Conservation (phyloP, 1,140 invertebrate genomes). For the Drosophila sp. region DNA sequence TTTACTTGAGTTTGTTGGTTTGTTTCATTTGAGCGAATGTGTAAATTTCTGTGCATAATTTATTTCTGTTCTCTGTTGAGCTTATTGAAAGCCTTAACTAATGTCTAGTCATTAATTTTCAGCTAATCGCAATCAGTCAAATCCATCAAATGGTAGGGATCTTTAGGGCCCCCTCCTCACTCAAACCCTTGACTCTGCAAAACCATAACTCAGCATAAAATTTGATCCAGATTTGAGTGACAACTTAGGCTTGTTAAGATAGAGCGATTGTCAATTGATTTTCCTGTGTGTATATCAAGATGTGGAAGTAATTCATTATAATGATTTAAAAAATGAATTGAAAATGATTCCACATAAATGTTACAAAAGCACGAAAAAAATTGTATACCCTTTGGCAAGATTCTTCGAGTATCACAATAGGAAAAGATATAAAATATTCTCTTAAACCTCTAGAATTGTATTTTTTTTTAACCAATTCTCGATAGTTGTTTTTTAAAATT, state of each 20-base stretch:
- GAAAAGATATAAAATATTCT: no score
- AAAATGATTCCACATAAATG: no score
- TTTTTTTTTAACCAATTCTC: no score
- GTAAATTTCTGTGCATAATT: constrained; percentile 52
- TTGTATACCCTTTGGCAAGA: no score
- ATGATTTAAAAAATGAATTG: neutral
- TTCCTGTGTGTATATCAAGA: neutral
- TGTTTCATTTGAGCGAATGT: constrained; percentile 18
- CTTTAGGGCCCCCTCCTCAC: neutral
- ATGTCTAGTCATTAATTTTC: constrained; percentile 60
- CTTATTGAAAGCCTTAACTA: constrained; percentile 31
- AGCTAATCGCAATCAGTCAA: constrained; percentile 68
- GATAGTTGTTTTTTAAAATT: no score
- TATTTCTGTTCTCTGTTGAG: constrained; percentile 39
- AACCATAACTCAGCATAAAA: constrained; percentile 39
- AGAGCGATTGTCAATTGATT: neutral
- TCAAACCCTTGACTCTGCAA: neutral
- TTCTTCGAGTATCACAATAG: no score
- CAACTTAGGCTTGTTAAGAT: constrained; percentile 33
- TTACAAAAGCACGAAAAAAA: no score
- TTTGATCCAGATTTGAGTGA: constrained; percentile 50
- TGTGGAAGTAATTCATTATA: neutral
- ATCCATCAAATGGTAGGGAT: constrained; percentile 15
- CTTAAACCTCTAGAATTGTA: no score
- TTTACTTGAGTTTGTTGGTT: constrained; percentile 11